Base-by-base conservation (phyloP, 2,113 vertebrate species). In the Clinocottus analis region DNA sequence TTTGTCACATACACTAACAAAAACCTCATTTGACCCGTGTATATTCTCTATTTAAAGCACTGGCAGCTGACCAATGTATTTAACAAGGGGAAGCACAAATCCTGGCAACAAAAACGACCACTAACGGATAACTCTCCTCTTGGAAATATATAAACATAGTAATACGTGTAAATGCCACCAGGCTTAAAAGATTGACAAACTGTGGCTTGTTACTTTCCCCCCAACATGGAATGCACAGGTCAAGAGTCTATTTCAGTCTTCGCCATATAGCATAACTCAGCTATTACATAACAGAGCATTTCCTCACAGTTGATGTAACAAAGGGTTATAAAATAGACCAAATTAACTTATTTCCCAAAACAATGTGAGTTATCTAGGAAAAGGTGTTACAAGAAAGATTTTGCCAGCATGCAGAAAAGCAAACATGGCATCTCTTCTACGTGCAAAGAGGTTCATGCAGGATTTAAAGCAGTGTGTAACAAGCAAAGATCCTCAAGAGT, bases 371-470 rank as follows among this genome's bases (percentile, higher is more conserved):
- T 66, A 17, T 62, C 31, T 53, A 3, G 5, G 45, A 49, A 68
- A 27, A 29, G 19, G 16, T 71, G 45, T 69, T 60, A 76, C 45
- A 79, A 12, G 3, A 27, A 21, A 47, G 11, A 21, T 14, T 72
- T 49, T 23, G 33, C 37, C 7, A 37, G 43, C 19, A 58, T 82
- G 69, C 79, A 67, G 35, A 12, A 1, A 67, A 49, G 31, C 37
- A 81, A 43, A 79, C 51, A 41, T 65, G 23, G 1, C 27, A 70
- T 59, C 43, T 65, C 5, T n/a, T 7, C 47, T 58, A 56, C 85
- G 31, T 84, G 83, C 75, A 75, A 49, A 59, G 27, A 72, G 29
- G 21, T 39, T 75, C 73, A 85, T 86, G 89, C 90, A 79, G 60
- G 80, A 83, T 66, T 79, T 53, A 87, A 67, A 82, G 56, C 65